Percentiles rank a stretch among this genome's conserved stretches.
phyloP scores from a whole-genome alignment of 2,888 invertebrate species.

The Acanthosepion lycidas region DNA sequence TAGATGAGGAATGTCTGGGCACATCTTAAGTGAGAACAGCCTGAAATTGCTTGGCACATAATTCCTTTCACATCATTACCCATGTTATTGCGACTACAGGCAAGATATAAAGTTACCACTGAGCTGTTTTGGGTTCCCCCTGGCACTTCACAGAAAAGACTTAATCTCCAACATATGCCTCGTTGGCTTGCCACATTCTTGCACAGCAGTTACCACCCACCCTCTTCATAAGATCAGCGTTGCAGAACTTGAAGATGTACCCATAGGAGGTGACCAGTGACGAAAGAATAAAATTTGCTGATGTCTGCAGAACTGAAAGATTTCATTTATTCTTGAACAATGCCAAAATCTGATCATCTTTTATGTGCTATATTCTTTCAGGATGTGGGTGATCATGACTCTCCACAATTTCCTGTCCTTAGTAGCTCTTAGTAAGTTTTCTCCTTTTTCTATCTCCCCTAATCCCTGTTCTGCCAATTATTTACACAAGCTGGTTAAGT shows the following conservation, averaged over 20 bases:
- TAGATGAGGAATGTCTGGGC: background rate
- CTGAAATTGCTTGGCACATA: background rate
- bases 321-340: background rate
- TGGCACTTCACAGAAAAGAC: background rate
- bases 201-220: background rate
- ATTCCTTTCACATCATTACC: background rate
- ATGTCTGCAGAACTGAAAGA: background rate
- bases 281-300: background rate
- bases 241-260: slow-evolving; percentile 24
- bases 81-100: background rate
- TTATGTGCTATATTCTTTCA: too few species aligned
- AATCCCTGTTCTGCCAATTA: too few species aligned
- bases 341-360: background rate
- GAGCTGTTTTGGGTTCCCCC: background rate
- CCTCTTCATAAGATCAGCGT: background rate
- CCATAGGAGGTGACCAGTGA: background rate
- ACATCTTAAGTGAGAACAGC: background rate
- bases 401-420: too few species aligned
- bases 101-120: slow-evolving; percentile 33
- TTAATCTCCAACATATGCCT: slow-evolving; percentile 6
- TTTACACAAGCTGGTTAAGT: too few species aligned
- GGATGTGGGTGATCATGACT: too few species aligned
- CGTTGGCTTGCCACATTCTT: background rate
- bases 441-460: too few species aligned
- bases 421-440: too few species aligned